Evolutionary conservation across 2,797 vertebrate genomes (phyloP).

Genomic region (Rhyacichthys aspro): DNA sequence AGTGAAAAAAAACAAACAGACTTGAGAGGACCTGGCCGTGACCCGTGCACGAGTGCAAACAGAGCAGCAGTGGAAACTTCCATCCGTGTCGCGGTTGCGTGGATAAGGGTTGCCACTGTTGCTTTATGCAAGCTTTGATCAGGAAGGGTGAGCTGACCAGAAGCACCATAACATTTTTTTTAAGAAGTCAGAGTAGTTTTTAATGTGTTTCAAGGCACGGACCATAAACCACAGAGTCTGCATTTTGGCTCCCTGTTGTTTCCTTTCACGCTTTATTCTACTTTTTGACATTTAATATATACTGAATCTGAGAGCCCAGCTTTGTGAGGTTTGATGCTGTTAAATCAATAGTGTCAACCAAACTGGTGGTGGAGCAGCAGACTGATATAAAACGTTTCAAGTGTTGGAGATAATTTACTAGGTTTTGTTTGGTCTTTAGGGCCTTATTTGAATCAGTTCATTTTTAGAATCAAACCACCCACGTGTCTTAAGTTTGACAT

Average conservation of each 20-base stretch:
- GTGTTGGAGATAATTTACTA: too few species aligned
- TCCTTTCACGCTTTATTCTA: not conserved
- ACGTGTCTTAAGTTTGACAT: too few species aligned
- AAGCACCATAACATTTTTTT: slow-evolving; percentile 1
- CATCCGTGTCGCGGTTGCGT: slow-evolving; percentile 19
- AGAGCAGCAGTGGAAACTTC: slow-evolving; percentile 47
- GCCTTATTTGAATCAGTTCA: too few species aligned
- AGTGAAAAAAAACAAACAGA: too few species aligned
- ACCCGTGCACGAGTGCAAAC: slow-evolving; percentile 10
- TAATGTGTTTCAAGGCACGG: slow-evolving; percentile 8
- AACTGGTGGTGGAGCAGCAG: too few species aligned
- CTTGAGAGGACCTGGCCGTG: slow-evolving; percentile 22
- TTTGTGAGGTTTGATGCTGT: not conserved
- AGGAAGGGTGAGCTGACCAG: slow-evolving; percentile 5
- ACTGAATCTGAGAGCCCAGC: too few species aligned
- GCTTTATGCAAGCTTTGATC: slow-evolving; percentile 9
- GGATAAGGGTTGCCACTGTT: slow-evolving; percentile 15
- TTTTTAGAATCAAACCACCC: too few species aligned
- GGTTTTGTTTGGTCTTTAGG: too few species aligned
- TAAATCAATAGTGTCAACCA: not conserved
- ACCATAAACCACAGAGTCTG: not conserved
- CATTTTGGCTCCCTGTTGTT: not conserved
- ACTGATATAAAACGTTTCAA: too few species aligned
- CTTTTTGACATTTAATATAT: not conserved
- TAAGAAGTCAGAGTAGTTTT: slow-evolving; percentile 3